These are phyloP conservation scores for Neomonachus schauinslandi DNA, from an alignment of 2,113 vertebrate genomes.

Conservation along the genomic window DNA sequence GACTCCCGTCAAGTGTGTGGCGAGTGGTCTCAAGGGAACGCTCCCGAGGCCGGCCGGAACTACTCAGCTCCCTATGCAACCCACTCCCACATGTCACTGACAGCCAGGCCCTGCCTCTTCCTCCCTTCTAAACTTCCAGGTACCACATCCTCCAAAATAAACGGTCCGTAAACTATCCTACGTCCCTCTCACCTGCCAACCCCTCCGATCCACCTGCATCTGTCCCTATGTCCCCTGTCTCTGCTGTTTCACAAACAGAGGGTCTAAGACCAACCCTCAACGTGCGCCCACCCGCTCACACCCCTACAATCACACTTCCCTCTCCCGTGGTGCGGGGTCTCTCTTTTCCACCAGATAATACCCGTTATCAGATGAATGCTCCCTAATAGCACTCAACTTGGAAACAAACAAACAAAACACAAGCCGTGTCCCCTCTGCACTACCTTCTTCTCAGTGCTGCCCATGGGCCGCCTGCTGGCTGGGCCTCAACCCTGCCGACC, in stretches of 20 bases:
- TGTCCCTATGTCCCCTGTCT: background rate
- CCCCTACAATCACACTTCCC: background rate
- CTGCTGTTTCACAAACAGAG: background rate
- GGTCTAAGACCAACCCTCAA: background rate
- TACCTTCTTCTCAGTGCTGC: background rate
- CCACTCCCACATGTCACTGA: rapidly evolving
- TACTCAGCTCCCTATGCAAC: rapidly evolving
- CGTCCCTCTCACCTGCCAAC: background rate
- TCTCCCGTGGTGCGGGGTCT: background rate
- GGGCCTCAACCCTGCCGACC: background rate
- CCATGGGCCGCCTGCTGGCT: background rate
- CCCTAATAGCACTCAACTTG: background rate
- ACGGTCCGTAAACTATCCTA: background rate
- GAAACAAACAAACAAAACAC: background rate
- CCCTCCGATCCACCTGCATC: background rate
- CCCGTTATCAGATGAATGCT: background rate
- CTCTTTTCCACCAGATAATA: background rate
- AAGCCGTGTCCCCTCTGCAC: background rate
- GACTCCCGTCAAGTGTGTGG: background rate
- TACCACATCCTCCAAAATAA: background rate
- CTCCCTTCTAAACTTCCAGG: background rate
- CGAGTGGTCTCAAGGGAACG: background rate
- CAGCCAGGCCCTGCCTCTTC: background rate
- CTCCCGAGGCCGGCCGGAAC: background rate
- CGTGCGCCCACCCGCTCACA: rapidly evolving